Evolutionary conservation across 2,113 vertebrate species (phyloP).

Genomic region (Psittacara wagleri): DNA sequence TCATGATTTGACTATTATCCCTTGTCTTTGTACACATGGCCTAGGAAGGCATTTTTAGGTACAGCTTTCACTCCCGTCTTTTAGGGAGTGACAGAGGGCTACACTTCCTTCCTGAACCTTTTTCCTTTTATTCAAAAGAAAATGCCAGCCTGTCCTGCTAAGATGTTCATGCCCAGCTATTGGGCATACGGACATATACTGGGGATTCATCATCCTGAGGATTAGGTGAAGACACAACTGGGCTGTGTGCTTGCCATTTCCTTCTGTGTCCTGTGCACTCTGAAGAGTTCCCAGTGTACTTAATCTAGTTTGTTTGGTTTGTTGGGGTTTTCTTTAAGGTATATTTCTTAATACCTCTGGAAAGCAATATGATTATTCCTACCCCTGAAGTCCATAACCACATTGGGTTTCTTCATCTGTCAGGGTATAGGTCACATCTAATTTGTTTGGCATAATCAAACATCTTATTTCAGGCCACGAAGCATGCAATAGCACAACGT

Average conservation of each 20-base stretch:
- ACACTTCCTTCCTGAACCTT: background rate
- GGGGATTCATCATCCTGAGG: background rate
- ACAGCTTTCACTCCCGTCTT: fast-evolving
- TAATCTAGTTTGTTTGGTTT: background rate
- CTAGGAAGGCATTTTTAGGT: background rate
- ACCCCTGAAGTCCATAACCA: background rate
- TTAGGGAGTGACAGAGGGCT: background rate
- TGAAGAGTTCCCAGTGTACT: background rate
- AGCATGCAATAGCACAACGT: background rate
- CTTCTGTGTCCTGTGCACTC: background rate
- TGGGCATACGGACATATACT: background rate
- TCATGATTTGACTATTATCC: background rate
- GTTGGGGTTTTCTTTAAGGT: background rate
- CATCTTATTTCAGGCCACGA: background rate
- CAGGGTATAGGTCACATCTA: background rate
- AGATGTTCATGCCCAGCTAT: background rate
- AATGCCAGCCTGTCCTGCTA: background rate
- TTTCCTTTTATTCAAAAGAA: background rate
- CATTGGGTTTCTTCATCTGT: background rate
- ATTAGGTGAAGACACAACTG: background rate
- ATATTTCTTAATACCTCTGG: background rate
- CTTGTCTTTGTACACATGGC: background rate
- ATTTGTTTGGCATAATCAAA: background rate
- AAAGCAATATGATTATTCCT: background rate
- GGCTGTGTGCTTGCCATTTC: background rate